A percentile compares a stretch with the other conserved stretches of the same genome.
phyloP scores from a whole-genome alignment of 2,797 vertebrate species.

The Ctenopoma multispine region DNA sequence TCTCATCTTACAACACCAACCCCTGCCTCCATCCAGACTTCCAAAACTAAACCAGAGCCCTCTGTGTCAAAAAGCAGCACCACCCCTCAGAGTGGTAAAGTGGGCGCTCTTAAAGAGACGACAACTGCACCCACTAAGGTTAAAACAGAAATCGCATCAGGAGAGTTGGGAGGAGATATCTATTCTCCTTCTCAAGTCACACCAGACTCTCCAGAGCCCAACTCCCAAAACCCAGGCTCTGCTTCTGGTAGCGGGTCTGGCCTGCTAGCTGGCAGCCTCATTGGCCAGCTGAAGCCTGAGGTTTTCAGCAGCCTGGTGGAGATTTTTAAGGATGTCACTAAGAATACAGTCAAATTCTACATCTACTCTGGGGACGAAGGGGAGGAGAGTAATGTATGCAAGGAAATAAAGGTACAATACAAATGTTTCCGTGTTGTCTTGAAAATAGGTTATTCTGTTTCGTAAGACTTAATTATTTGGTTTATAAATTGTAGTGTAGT shows the following conservation, averaged over 20 bases:
- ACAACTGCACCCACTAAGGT: slow-evolving; percentile 27
- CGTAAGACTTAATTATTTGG: neutral
- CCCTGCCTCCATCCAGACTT: slow-evolving; percentile 38
- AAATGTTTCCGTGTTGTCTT: neutral
- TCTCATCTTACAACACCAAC: slow-evolving; percentile 51
- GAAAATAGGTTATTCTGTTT: neutral
- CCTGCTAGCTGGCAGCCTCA: slow-evolving; percentile 84
- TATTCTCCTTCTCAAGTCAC: slow-evolving; percentile 77
- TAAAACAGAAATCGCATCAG: slow-evolving; percentile 46
- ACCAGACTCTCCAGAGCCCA: slow-evolving; percentile 58
- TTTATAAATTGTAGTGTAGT: slow-evolving; percentile 1
- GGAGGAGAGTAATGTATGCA: slow-evolving; percentile 90
- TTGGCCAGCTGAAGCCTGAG: slow-evolving; percentile 93
- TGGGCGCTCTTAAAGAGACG: slow-evolving; percentile 46
- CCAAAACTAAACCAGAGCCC: slow-evolving; percentile 63
- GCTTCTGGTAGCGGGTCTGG: slow-evolving; percentile 51
- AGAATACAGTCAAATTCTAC: slow-evolving; percentile 96
- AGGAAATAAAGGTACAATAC: slow-evolving; percentile 93
- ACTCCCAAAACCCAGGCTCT: slow-evolving; percentile 35
- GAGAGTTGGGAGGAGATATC: slow-evolving; percentile 49
- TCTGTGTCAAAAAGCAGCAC: slow-evolving; percentile 35
- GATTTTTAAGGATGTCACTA: slow-evolving; percentile 93
- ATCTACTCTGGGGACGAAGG: slow-evolving; percentile 89
- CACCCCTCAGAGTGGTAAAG: slow-evolving; percentile 53
- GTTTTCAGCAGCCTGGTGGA: slow-evolving; percentile 91